Evolutionary conservation across 2,888 invertebrate species (phyloP).

Genomic region (Ceriagrion tenellum): DNA sequence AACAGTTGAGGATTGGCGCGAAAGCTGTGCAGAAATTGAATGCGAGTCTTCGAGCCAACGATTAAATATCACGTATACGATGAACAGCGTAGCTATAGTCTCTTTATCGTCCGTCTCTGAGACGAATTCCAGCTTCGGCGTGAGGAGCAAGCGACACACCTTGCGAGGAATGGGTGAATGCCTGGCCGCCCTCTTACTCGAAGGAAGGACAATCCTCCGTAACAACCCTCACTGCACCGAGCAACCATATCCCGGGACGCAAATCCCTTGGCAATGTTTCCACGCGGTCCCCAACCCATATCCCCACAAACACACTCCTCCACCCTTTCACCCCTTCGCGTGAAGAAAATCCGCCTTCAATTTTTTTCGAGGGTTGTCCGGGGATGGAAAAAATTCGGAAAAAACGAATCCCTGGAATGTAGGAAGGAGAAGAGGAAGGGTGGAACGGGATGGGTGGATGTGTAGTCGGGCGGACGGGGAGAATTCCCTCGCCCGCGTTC

Average conservation of each 20-base stretch:
- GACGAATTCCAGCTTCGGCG: no score
- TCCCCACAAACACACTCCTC: neutral
- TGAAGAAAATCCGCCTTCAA: slow-evolving; percentile 24
- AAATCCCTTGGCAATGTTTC: neutral
- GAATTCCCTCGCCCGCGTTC: neutral
- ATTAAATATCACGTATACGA: no score
- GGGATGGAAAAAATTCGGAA: neutral
- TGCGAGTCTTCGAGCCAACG: no score
- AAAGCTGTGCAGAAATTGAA: no score
- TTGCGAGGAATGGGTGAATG: neutral
- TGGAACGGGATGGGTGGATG: neutral
- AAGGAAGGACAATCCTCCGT: neutral
- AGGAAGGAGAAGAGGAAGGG: neutral
- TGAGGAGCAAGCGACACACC: no score
- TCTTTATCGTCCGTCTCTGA: no score
- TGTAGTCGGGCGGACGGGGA: neutral
- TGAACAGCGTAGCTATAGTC: no score
- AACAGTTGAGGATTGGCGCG: no score
- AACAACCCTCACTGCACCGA: neutral
- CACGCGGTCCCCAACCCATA: neutral
- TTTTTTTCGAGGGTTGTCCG: slow-evolving; percentile 37
- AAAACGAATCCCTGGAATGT: neutral
- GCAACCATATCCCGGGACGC: neutral
- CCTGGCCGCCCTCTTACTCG: neutral
- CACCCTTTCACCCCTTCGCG: neutral